Evolutionary conservation across 2,113 vertebrate genomes (phyloP).

Genomic region (Nerophis ophidion): DNA sequence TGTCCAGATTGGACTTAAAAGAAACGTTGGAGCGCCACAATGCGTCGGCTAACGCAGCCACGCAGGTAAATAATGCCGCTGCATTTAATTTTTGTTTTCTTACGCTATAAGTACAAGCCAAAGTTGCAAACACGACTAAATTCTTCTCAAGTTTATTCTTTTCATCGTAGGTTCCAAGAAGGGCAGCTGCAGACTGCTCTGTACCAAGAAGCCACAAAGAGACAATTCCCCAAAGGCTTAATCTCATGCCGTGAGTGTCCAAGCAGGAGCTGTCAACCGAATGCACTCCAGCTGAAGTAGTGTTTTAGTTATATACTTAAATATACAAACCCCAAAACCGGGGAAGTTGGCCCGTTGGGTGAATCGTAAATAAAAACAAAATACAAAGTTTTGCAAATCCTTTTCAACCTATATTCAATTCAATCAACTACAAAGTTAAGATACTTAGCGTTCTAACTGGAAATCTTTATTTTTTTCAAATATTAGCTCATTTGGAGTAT

Average conservation of each 20-base stretch:
- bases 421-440: no score
- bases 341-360: no score
- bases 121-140: neutral
- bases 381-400: no score
- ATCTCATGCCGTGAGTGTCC: conserved; percentile 95
- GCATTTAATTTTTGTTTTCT: neutral
- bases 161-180: conserved; percentile 75
- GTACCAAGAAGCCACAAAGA: conserved; percentile 73
- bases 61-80: conserved; percentile 74
- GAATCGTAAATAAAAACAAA: no score
- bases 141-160: neutral
- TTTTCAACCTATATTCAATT: no score
- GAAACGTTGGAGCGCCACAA: conserved; percentile 91
- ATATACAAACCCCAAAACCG: no score
- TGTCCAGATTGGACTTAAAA: conserved; percentile 93
- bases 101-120: no score
- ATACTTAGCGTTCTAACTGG: no score
- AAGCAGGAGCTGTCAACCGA: neutral
- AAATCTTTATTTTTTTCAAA: no score
- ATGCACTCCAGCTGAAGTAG: neutral
- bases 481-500: no score
- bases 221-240: conserved; percentile 89
- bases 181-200: no score
- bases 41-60: conserved; percentile 85
- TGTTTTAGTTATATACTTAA: no score